Evolutionary conservation across 2,888 invertebrate species (phyloP).

Genomic region (Blera fallax): DNA sequence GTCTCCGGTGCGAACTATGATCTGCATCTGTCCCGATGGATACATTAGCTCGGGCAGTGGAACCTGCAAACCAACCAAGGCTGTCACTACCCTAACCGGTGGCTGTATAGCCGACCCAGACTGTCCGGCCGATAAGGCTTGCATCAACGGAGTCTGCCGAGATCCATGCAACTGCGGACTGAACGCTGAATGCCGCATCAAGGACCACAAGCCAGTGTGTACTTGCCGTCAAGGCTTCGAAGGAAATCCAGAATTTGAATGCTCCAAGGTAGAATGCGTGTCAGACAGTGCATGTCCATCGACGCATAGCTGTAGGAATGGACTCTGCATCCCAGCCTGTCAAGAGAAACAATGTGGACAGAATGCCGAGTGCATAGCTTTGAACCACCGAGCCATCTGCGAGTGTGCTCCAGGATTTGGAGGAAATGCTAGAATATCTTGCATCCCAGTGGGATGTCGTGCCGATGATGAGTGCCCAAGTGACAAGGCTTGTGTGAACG

Average conservation of each 20-base stretch:
- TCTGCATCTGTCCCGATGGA: slow-evolving; percentile 94
- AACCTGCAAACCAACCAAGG: slow-evolving; percentile 88
- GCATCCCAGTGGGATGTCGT: slow-evolving; percentile 91
- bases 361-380: slow-evolving; percentile 90
- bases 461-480: slow-evolving; percentile 91
- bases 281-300: slow-evolving; percentile 90
- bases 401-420: slow-evolving; percentile 91
- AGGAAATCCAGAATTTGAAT: slow-evolving; percentile 92
- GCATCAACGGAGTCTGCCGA: slow-evolving; percentile 90
- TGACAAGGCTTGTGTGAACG: slow-evolving; percentile 91
- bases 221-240: slow-evolving; percentile 91
- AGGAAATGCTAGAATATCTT: slow-evolving; percentile 91
- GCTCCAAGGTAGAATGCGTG: slow-evolving; percentile 88
- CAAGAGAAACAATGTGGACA: slow-evolving; percentile 89
- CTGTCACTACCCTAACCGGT: slow-evolving; percentile 84
- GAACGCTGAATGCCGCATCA: slow-evolving; percentile 92
- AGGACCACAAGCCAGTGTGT: slow-evolving; percentile 93
- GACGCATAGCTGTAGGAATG: slow-evolving; percentile 91
- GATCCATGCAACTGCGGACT: slow-evolving; percentile 93
- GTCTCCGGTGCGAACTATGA: slow-evolving; percentile 92
- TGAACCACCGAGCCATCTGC: slow-evolving; percentile 91
- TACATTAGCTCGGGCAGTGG: slow-evolving; percentile 92
- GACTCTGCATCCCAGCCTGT: slow-evolving; percentile 92
- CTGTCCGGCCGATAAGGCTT: slow-evolving; percentile 90
- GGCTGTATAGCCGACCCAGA: slow-evolving; percentile 90